phyloP scores from a whole-genome alignment of 2,888 invertebrate genomes.

The Willowsia nigromaculata region DNA sequence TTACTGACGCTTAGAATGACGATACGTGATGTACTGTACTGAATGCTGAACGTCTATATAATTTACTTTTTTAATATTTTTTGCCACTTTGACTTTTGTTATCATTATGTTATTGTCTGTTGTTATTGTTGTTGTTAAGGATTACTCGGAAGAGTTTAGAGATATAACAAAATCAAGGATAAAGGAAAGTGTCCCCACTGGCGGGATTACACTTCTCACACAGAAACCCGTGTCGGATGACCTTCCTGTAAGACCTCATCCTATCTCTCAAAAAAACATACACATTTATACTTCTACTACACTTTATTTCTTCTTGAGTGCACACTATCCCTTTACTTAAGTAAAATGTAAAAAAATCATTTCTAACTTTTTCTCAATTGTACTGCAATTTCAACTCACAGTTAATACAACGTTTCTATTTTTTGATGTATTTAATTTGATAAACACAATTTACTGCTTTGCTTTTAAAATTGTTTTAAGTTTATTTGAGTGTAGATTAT shows the following conservation, averaged over 20 bases:
- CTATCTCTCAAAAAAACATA: constrained; percentile 22
- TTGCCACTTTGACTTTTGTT: constrained; percentile 48
- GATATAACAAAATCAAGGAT: constrained; percentile 95
- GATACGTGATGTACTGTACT: not conserved
- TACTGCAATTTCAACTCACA: not conserved
- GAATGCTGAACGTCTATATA: not conserved
- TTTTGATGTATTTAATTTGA: too few relatives aligned
- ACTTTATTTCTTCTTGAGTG: not conserved
- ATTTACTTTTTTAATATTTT: constrained; percentile 54
- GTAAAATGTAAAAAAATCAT: not conserved
- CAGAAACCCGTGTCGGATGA: constrained; percentile 97
- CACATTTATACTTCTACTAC: constrained; percentile 14
- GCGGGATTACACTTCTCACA: constrained; percentile 96
- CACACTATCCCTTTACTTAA: not conserved
- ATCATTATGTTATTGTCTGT: constrained; percentile 69
- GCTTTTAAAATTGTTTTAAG: too few relatives aligned
- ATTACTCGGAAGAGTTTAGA: constrained; percentile 97
- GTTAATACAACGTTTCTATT: too few relatives aligned
- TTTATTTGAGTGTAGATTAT: too few relatives aligned
- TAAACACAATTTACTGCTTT: too few relatives aligned
- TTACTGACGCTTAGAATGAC: not conserved
- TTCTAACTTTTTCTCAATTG: not conserved
- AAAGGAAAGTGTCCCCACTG: constrained; percentile 94
- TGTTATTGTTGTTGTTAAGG: constrained; percentile 83
- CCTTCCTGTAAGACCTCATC: constrained; percentile 86